Evolutionary conservation across 2,113 vertebrate genomes (phyloP).

Genomic region (Myrmecobius fasciatus): DNA sequence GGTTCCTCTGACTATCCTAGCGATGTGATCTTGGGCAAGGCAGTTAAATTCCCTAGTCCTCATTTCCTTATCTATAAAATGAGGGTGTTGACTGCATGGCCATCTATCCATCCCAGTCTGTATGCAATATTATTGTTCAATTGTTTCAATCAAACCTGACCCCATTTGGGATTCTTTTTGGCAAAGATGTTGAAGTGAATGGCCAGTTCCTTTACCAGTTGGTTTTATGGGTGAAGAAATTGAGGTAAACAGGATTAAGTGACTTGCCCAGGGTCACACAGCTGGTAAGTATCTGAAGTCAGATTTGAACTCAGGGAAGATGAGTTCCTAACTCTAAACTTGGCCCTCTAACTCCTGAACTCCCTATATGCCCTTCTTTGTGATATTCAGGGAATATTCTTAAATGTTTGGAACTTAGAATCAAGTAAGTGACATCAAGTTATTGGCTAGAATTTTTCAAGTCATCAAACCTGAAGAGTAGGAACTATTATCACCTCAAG

Average conservation of each 20-base stretch:
- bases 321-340: background rate
- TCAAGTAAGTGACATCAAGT: background rate
- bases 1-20: background rate
- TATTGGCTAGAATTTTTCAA: background rate
- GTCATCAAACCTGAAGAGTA: background rate
- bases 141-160: background rate
- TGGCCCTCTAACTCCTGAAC: background rate
- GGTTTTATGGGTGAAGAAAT: background rate
- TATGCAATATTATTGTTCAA: background rate
- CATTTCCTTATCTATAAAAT: background rate
- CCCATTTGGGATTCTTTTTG: background rate
- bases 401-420: background rate
- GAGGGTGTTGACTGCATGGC: background rate
- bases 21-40: background rate
- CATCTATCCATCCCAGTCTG: background rate
- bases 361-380: background rate
- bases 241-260: background rate
- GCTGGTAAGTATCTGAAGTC: background rate
- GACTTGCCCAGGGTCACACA: background rate
- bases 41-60: background rate
- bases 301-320: background rate
- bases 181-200: background rate
- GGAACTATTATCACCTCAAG: accelerated
- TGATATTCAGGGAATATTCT: background rate
- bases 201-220: background rate